Percentiles rank a stretch among this genome's conserved stretches.
Evolutionary conservation across 2,113 vertebrate genomes (phyloP).

Genomic region (Formicarius rufipectus): DNA sequence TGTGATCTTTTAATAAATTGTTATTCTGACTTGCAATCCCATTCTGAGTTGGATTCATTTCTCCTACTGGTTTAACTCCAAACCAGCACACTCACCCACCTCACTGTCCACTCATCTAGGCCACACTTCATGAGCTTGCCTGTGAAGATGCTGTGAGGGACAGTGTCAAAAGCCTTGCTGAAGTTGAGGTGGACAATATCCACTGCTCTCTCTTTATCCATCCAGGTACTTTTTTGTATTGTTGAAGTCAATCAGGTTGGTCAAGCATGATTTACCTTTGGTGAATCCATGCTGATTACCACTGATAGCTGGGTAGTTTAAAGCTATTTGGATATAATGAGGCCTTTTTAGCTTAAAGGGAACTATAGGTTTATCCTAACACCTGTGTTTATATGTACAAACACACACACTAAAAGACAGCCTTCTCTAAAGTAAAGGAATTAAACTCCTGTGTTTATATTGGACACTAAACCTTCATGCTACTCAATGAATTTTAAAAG

Average conservation of each 20-base stretch:
- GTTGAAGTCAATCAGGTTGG: neutral
- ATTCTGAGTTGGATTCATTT: no score
- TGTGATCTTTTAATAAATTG: no score
- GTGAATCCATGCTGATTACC: neutral
- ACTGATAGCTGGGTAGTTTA: neutral
- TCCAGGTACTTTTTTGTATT: neutral
- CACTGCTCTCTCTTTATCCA: neutral
- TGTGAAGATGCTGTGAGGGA: neutral
- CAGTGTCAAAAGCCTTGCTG: neutral
- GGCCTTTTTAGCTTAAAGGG: neutral
- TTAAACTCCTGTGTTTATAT: neutral
- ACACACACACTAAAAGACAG: neutral
- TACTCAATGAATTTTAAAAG: neutral
- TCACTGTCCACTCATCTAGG: neutral
- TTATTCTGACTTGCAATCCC: no score
- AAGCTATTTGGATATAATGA: neutral
- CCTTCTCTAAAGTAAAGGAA: neutral
- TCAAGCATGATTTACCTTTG: neutral
- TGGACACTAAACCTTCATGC: neutral
- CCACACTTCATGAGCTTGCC: neutral
- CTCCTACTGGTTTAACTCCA: no score
- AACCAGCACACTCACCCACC: no score
- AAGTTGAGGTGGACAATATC: neutral
- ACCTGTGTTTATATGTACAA: neutral
- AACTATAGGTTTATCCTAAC: neutral